Evolutionary conservation across 2,888 invertebrate genomes (phyloP).

Genomic region (Heliconius cydno): DNA sequence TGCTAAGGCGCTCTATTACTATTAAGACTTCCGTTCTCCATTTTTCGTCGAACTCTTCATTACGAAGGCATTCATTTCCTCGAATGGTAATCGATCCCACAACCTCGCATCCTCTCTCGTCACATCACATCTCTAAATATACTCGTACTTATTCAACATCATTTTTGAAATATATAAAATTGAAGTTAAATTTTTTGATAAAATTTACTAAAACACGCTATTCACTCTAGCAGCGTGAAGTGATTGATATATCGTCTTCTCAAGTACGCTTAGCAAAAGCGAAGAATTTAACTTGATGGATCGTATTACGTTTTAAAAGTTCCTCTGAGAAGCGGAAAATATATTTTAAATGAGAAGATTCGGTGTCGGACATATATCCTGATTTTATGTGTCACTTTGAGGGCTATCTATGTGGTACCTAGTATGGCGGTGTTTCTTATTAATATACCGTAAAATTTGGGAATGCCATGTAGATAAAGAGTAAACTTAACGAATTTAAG

Average conservation of each 20-base stretch:
- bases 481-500: neutral
- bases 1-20: neutral
- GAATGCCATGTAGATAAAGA: neutral
- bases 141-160: neutral
- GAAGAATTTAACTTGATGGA: conserved; percentile 45
- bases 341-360: conserved; percentile 18
- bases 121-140: too few species aligned
- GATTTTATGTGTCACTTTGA: conserved; percentile 1
- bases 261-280: conserved; percentile 36
- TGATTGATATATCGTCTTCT: conserved; percentile 56
- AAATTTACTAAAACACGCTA: conserved; percentile 33
- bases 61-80: too few species aligned
- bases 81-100: too few species aligned
- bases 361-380: neutral
- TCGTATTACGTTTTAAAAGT: conserved; percentile 49
- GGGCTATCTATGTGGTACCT: neutral
- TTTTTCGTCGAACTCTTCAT: too few species aligned
- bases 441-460: neutral
- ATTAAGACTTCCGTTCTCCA: neutral
- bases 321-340: conserved; percentile 17
- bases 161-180: neutral
- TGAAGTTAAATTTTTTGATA: conserved; percentile 11
- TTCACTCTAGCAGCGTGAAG: conserved; percentile 49
- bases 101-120: neutral
- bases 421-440: neutral